Conservation (phyloP, 2,113 vertebrate genomes). For the Sceloporus tristichus region DNA sequence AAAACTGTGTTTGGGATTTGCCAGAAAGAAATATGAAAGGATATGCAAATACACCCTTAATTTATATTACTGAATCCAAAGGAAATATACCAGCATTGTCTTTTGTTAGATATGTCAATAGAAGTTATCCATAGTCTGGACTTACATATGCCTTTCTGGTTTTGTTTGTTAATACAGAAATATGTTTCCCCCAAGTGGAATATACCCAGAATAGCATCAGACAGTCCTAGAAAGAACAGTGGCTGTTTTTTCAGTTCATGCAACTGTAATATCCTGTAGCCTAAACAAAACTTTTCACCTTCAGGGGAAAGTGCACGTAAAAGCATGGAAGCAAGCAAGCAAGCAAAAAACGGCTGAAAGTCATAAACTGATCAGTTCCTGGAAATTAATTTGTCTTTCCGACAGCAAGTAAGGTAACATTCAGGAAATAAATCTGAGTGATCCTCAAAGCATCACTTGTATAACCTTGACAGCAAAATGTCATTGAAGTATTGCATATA, state of each 20-base stretch:
- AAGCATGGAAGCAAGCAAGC: too few relatives aligned
- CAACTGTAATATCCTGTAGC: neutral
- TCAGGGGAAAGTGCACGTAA: neutral
- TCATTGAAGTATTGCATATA: neutral
- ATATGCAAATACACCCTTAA: neutral
- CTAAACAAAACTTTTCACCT: neutral
- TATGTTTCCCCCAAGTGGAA: constrained; percentile 19
- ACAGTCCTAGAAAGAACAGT: neutral
- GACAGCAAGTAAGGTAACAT: neutral
- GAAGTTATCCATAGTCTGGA: neutral
- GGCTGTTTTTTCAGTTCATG: neutral
- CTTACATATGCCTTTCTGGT: neutral
- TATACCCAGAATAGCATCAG: neutral
- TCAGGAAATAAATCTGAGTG: neutral
- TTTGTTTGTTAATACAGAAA: neutral
- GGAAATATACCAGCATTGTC: neutral
- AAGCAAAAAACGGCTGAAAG: neutral
- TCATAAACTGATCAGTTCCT: neutral
- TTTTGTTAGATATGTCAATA: neutral
- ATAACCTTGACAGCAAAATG: neutral
- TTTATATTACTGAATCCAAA: neutral
- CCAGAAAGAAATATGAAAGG: neutral
- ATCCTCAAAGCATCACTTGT: neutral
- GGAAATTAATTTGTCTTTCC: neutral
- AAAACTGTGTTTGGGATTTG: neutral